phyloP scores from a whole-genome alignment of 2,797 vertebrate species.

The Sebastes baramenuke region DNA sequence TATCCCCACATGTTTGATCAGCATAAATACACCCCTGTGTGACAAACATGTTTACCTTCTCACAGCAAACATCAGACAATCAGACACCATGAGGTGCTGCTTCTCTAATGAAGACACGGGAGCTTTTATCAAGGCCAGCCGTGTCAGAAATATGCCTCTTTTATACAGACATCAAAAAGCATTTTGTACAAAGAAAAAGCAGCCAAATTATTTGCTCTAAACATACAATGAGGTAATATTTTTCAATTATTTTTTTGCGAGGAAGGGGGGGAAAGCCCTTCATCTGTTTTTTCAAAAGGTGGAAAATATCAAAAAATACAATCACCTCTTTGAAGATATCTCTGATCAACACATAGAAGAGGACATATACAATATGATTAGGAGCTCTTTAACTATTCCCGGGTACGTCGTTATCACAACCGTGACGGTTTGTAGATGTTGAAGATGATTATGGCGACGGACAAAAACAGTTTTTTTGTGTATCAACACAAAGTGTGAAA shows the following conservation, averaged over 20 bases:
- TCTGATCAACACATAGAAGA: slow-evolving; percentile 60
- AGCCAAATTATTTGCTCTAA: slow-evolving; percentile 59
- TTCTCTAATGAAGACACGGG: slow-evolving; percentile 76
- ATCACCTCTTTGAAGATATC: slow-evolving; percentile 64
- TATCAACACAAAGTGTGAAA: slow-evolving; percentile 65
- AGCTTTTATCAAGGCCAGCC: slow-evolving; percentile 66
- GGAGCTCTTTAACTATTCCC: slow-evolving; percentile 44
- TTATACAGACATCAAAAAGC: slow-evolving; percentile 65
- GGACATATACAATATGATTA: slow-evolving; percentile 55
- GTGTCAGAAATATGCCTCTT: slow-evolving; percentile 41
- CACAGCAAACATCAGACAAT: slow-evolving; percentile 77
- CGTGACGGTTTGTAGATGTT: slow-evolving; percentile 46
- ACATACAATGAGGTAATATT: slow-evolving; percentile 48
- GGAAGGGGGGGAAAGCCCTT: slow-evolving; percentile 23
- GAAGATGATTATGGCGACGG: slow-evolving; percentile 48
- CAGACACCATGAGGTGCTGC: slow-evolving; percentile 67
- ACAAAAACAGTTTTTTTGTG: slow-evolving; percentile 64
- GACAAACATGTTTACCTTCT: slow-evolving; percentile 78
- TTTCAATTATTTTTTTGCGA: slow-evolving; percentile 54
- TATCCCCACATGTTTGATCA: slow-evolving; percentile 66
- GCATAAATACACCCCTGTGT: slow-evolving; percentile 66
- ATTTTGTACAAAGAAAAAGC: slow-evolving; percentile 40
- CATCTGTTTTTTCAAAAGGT: slow-evolving; percentile 56
- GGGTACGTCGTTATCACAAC: slow-evolving; percentile 58
- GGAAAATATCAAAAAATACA: slow-evolving; percentile 52